Evolutionary conservation across 2,888 invertebrate genomes (phyloP), one percentile per base, ranked within the genome.

Genomic region (Mesochorus sp.): DNA sequence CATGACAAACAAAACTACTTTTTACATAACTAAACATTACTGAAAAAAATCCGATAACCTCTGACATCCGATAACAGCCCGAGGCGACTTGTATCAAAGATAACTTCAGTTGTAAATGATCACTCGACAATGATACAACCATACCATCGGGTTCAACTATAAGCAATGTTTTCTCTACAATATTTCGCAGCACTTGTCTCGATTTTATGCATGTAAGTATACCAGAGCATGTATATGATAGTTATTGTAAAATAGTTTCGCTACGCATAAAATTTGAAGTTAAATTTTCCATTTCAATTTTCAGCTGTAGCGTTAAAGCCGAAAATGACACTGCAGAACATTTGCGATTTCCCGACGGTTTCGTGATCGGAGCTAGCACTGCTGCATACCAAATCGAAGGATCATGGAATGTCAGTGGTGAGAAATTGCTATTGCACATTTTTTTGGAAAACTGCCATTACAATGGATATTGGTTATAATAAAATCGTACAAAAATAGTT

Each of bases 351-450:
- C 87, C 88, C 0, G 12, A 68, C 12, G 76, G 78, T 67, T 85
- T 88, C 64, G 8, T 82, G 26, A 47, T 88, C 8, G 87, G 88
- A n/a, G 78, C 80, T 4, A 79, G 91, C 0, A 89, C 94, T 8
- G 92, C 94, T 1, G 89, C 94, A 21, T 93, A 94, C 87, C 94
- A 94, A 88, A 92, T 94, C 51, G 94, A 94, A 88, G 94, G 94
- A 5, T 93, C 92, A 4, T 94, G 94, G 94, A 93, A 94, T 85
- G 91, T 91, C 47, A 93, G 92, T 81, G 94, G 94, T 94, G 87
- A 92, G 93, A 53, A 59, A 68, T 66, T n/a, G n/a, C n/a, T n/a
- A n/a, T n/a, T n/a, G n/a, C n/a, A n/a, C n/a, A n/a, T n/a, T n/a
- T n/a, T n/a, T n/a, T n/a, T n/a, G n/a, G n/a, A n/a, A n/a, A n/a